Percentiles rank a stretch among this genome's conserved stretches.
phyloP scores from a whole-genome alignment of 2,797 vertebrate species.

The Alosa sapidissima region DNA sequence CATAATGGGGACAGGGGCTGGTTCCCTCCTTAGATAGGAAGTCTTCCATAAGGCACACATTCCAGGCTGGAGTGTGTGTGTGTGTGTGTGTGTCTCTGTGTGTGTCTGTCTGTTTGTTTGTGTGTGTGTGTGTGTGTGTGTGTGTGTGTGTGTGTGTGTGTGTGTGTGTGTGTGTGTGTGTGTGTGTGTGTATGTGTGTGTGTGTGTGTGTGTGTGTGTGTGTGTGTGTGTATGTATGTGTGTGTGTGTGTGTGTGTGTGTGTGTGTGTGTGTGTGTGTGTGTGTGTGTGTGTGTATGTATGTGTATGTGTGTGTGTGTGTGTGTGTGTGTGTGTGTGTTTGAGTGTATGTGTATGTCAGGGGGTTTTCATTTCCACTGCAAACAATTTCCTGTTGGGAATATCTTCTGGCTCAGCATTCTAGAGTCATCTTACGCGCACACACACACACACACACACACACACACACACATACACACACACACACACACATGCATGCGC shows the following conservation, averaged over 20 bases:
- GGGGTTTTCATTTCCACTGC: slow-evolving; percentile 57
- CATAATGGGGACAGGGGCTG: slow-evolving; percentile 20
- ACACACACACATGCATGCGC: background rate
- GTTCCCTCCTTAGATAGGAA: slow-evolving; percentile 37
- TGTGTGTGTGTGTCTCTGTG: slow-evolving; percentile 41
- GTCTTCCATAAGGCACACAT: slow-evolving; percentile 58
- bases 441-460: background rate
- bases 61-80: slow-evolving; percentile 47
- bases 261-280: no score
- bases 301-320: background rate
- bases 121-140: background rate
- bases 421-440: slow-evolving; percentile 47
- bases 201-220: no score
- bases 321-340: background rate
- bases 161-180: no score
- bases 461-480: background rate
- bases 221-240: no score
- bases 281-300: background rate
- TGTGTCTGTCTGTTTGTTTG: background rate
- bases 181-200: no score
- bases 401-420: slow-evolving; percentile 42
- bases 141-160: no score
- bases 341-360: background rate
- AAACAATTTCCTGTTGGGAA: slow-evolving; percentile 58
- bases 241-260: no score